phyloP scores from a whole-genome alignment of 2,888 invertebrate species.

The Drosophila percnosoma region DNA sequence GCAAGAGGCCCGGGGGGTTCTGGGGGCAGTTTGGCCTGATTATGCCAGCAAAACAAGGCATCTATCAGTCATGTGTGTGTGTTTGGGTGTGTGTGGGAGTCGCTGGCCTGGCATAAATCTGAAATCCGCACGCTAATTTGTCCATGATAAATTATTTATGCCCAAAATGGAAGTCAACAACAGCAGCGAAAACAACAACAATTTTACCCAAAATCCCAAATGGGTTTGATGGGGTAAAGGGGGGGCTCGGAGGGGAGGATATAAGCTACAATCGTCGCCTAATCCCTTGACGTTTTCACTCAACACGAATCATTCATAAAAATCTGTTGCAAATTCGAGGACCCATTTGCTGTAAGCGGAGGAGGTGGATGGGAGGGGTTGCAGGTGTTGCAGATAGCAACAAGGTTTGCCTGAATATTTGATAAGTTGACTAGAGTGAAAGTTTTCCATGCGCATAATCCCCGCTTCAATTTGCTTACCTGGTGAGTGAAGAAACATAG shows the following conservation, averaged over 20 bases:
- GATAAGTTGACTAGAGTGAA: constrained; percentile 18
- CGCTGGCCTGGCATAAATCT: constrained; percentile 48
- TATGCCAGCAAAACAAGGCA: constrained; percentile 60
- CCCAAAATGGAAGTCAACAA: constrained; percentile 66
- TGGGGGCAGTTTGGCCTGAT: constrained; percentile 22
- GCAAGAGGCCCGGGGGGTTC: neutral
- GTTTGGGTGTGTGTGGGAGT: constrained; percentile 36
- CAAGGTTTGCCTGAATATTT: constrained; percentile 24
- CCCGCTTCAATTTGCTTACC: neutral
- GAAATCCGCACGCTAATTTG: constrained; percentile 79
- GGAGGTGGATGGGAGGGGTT: neutral
- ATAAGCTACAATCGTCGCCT: constrained; percentile 41
- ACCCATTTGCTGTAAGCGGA: constrained; percentile 13
- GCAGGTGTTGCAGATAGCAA: neutral
- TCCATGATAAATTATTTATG: constrained; percentile 83
- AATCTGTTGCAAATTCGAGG: constrained; percentile 35
- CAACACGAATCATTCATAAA: constrained; percentile 63
- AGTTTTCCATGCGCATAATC: constrained; percentile 35
- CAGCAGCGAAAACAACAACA: constrained; percentile 33
- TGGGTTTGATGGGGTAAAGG: neutral
- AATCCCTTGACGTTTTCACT: constrained; percentile 53
- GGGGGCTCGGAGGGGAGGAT: neutral
- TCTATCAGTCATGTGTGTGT: constrained; percentile 57
- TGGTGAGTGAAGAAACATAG: neutral
- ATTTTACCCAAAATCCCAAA: constrained; percentile 27